phyloP scores from a whole-genome alignment of 2,797 vertebrate species.

The Streptopelia turtur region DNA sequence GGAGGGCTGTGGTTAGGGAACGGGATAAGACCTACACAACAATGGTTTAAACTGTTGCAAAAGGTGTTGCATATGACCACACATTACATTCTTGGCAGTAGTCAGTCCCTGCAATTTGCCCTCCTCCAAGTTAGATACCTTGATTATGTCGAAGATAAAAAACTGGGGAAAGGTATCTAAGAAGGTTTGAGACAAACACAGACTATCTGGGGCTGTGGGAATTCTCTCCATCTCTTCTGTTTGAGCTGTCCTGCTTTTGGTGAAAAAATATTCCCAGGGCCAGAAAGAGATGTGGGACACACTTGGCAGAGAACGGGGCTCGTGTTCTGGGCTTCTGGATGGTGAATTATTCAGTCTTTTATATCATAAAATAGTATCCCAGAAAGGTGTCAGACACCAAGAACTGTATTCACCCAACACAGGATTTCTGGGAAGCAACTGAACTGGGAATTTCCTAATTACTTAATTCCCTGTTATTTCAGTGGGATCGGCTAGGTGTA shows the following conservation, averaged over 20 bases:
- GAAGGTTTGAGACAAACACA: neutral
- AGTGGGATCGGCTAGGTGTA: rapidly evolving
- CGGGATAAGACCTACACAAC: neutral
- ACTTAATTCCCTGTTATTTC: neutral
- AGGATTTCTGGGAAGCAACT: neutral
- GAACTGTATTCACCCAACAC: neutral
- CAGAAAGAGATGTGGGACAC: neutral
- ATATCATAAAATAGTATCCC: neutral
- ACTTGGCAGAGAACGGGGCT: neutral
- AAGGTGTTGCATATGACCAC: neutral
- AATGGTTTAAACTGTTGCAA: neutral
- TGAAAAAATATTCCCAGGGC: neutral
- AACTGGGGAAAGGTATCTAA: neutral
- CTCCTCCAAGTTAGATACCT: neutral
- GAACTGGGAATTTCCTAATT: neutral
- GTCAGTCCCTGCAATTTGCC: neutral
- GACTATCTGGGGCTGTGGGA: neutral
- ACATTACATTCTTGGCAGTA: neutral
- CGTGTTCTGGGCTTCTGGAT: neutral
- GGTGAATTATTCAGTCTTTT: neutral
- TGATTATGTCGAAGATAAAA: neutral
- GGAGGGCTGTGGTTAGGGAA: neutral
- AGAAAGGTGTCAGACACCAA: neutral
- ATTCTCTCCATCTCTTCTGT: neutral
- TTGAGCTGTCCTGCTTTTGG: neutral